Base-by-base conservation (phyloP, 2,888 invertebrate genomes). In the Orchesellides sinensis region DNA sequence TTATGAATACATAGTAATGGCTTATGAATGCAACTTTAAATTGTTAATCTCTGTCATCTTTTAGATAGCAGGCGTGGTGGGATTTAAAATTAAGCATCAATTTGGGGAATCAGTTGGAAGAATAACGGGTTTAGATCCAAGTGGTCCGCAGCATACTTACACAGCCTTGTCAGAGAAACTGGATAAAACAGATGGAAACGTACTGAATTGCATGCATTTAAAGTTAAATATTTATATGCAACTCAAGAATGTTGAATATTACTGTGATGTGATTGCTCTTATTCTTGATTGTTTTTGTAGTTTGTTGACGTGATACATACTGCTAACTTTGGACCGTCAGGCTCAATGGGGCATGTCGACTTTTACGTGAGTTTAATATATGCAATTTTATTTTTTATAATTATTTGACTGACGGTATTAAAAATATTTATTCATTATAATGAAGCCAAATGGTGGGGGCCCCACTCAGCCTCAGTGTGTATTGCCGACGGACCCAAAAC, bases 41-140 rank as follows among this genome's bases (percentile, higher is more conserved):
- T 54, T 12, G 3, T 54, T 21, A 25, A 25, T 25, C n/a, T n/a
- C n/a, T n/a, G n/a, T n/a, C n/a, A n/a, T n/a, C n/a, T n/a, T 56
- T 61, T 14, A 84, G 78, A 70, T 78, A 63, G 85, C 83, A 61
- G 85, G 85, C 1, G 82, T 83, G 12, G 79, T 82, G 29, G 85
- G 85, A 27, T 69, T 83, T 47, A 63, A 69, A 54, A 69, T 82
- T 10, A 85, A 85, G 59, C 80, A 82, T 12, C 35, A 49, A 8
- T 79, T 78, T 5, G 85, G 85, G n/a, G 69, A 75, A 5, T 49
- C 74, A 0, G 14, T 85, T 25, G 83, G 83, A 14, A 47, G 79
- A 17, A 85, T 85, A 4, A 85, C 83, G 0, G 77, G 77, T 2
- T 56, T 83, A 23, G 85, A 85, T 29, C 85, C 85, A 2, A 75